phyloP scores from a whole-genome alignment of 1,140 invertebrate genomes.

The Drosophila kepulauana region DNA sequence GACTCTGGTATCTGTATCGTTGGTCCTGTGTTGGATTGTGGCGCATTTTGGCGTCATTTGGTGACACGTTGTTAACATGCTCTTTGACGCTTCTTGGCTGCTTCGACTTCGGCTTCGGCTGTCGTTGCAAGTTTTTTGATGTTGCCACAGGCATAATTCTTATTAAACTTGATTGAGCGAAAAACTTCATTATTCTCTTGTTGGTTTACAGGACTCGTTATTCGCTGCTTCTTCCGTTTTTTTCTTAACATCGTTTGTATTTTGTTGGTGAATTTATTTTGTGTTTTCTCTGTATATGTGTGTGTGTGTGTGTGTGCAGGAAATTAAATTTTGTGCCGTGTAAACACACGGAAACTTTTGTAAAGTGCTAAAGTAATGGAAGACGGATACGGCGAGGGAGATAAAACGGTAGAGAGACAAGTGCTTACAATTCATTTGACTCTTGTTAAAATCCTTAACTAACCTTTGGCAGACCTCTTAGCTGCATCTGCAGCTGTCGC shows the following conservation, averaged over 20 bases:
- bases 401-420: constrained; percentile 34
- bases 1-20: background rate
- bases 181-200: constrained; percentile 72
- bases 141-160: constrained; percentile 66
- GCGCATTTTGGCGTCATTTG: constrained; percentile 42
- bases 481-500: constrained; percentile 74
- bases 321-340: constrained; percentile 78
- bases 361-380: constrained; percentile 1
- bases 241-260: constrained; percentile 12
- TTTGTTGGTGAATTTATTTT: constrained; percentile 12
- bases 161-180: constrained; percentile 83
- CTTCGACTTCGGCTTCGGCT: constrained; percentile 15
- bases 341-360: constrained; percentile 55
- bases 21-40: constrained; percentile 1
- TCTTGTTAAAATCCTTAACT: constrained; percentile 79
- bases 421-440: constrained; percentile 82
- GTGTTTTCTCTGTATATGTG: constrained; percentile 18
- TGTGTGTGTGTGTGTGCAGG: constrained; percentile 43
- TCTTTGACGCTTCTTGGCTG: constrained; percentile 54
- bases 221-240: constrained; percentile 24
- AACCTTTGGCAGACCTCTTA: constrained; percentile 72
- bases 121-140: constrained; percentile 42
- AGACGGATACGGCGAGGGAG: no score
- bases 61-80: constrained; percentile 75
- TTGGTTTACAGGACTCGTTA: constrained; percentile 49